These are phyloP conservation scores for Temnopleurus reevesii DNA, from an alignment of 53 echinoderm and acorn worm species.

Conservation along the genomic window DNA sequence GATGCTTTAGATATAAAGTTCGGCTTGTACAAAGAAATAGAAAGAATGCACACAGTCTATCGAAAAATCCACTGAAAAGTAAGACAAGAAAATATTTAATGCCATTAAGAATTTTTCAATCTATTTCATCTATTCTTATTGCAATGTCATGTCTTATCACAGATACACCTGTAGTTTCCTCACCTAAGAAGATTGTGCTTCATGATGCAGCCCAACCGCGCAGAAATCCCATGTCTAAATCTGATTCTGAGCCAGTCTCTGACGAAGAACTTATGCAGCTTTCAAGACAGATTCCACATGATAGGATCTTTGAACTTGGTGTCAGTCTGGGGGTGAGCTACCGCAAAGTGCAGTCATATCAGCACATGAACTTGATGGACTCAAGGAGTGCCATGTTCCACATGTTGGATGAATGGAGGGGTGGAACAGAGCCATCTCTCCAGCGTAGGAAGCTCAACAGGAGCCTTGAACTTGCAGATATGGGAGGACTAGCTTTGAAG, in stretches of 20 bases:
- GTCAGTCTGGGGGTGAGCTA: background rate
- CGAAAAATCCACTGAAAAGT: no score
- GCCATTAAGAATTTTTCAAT: no score
- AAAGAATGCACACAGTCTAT: no score
- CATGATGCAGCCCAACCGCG: no score
- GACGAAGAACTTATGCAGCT: background rate
- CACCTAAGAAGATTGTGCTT: no score
- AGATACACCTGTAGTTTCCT: no score
- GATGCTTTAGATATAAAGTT: no score
- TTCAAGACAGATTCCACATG: background rate
- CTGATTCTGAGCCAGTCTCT: background rate
- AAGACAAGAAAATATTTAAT: no score
- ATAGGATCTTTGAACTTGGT: background rate
- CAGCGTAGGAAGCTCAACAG: background rate
- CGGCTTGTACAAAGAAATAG: no score
- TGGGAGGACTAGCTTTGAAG: background rate
- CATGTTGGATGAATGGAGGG: conserved; percentile 39
- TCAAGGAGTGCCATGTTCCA: background rate
- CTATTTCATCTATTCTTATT: no score
- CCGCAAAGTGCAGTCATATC: background rate
- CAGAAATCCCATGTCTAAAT: no score
- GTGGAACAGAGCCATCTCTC: background rate
- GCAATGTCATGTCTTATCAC: no score
- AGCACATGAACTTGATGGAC: background rate
- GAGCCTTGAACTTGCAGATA: background rate